Evolutionary conservation across 2,888 invertebrate species (phyloP).

Genomic region (Himalopsyche japonica): DNA sequence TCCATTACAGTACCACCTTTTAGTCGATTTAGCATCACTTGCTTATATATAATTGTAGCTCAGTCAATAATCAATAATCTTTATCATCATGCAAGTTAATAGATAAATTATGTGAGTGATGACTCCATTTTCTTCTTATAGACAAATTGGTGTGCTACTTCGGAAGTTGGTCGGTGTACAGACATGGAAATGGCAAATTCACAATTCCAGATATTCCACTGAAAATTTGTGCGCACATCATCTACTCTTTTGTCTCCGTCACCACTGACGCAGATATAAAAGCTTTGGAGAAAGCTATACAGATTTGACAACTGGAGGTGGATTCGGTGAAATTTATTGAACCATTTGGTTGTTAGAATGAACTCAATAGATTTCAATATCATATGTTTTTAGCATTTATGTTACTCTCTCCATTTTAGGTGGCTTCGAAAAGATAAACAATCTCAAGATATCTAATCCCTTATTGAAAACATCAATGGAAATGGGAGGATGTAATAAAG

Average conservation of each 20-base stretch:
- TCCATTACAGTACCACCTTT: too few relatives aligned
- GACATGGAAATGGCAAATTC: constrained; percentile 50
- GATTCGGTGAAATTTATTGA: neutral
- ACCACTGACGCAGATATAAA: constrained; percentile 55
- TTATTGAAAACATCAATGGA: too few relatives aligned
- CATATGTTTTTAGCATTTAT: neutral
- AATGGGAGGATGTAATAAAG: too few relatives aligned
- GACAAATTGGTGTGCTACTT: constrained; percentile 53
- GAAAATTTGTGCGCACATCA: constrained; percentile 62
- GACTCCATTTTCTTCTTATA: constrained; percentile 31
- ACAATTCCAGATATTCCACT: constrained; percentile 52
- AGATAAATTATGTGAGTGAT: neutral
- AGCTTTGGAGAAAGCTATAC: constrained; percentile 61
- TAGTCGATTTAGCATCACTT: too few relatives aligned
- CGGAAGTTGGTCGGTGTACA: constrained; percentile 54
- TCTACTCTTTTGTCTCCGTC: constrained; percentile 76
- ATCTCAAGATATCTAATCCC: too few relatives aligned
- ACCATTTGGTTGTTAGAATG: neutral
- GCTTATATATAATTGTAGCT: too few relatives aligned
- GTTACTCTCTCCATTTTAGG: too few relatives aligned
- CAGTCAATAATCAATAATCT: too few relatives aligned
- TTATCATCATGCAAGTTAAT: too few relatives aligned
- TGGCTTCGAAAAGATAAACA: too few relatives aligned
- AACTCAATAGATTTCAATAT: neutral
- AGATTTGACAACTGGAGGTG: constrained; percentile 66